Conservation (phyloP, 2,113 vertebrate genomes). For the Istiophorus platypterus region DNA sequence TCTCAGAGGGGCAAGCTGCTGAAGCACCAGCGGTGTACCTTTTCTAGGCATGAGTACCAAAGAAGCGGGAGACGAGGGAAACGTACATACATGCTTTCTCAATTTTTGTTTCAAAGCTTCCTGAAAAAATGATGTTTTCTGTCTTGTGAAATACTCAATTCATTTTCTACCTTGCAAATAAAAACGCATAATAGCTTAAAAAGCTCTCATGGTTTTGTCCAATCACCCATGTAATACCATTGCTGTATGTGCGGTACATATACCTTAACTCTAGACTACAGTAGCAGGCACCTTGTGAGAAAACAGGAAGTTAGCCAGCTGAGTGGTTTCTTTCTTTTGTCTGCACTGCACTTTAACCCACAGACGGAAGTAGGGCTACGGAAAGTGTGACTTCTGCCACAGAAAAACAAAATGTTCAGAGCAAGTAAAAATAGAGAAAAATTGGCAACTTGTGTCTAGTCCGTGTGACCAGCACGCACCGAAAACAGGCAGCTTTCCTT, state of each 20-base stretch:
- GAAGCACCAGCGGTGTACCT: conserved; percentile 11
- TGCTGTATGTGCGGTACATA: not conserved
- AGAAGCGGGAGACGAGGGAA: not conserved
- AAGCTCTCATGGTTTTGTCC: conserved; percentile 25
- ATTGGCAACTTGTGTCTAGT: not conserved
- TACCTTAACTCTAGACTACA: not conserved
- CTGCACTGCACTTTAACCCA: conserved; percentile 75
- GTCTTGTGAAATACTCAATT: conserved; percentile 35
- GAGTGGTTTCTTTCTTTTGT: conserved; percentile 79
- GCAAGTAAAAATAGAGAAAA: conserved; percentile 44
- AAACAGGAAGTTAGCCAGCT: conserved; percentile 79
- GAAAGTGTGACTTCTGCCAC: conserved; percentile 78
- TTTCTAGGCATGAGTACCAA: not conserved
- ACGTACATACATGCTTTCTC: not conserved
- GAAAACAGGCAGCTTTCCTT: not conserved
- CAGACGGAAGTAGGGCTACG: conserved; percentile 68
- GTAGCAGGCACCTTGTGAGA: conserved; percentile 62
- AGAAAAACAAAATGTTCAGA: conserved; percentile 63
- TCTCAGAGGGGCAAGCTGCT: conserved; percentile 18
- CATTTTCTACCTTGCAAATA: conserved; percentile 36
- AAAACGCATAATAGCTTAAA: conserved; percentile 33
- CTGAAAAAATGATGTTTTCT: conserved; percentile 18
- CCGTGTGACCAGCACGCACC: not conserved
- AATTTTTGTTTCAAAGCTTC: not conserved
- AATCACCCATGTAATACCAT: conserved; percentile 21